A percentile compares a stretch with the other conserved stretches of the same genome.
Evolutionary conservation across 1,140 invertebrate genomes (phyloP).

Genomic region (Drosophila kanapiae): DNA sequence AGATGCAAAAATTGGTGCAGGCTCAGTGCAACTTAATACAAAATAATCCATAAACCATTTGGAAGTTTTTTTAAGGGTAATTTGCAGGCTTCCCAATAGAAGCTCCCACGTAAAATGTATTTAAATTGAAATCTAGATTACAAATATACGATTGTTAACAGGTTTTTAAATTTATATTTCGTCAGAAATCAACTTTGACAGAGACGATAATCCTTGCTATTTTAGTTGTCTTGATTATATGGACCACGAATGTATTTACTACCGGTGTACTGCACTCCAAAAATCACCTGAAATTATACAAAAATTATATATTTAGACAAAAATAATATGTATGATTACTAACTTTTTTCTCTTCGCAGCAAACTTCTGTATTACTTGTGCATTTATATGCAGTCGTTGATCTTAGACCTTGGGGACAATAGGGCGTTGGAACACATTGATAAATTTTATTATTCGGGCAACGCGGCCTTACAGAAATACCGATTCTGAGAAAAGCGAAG

Average conservation of each 20-base stretch:
- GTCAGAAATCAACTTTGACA: background rate
- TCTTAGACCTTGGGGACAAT: background rate
- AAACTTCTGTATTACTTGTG: background rate
- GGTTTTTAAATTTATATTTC: too few species aligned
- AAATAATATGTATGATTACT: background rate
- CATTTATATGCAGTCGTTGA: background rate
- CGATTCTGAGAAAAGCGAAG: background rate
- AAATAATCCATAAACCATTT: constrained; percentile 5
- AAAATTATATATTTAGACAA: too few species aligned
- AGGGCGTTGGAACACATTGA: constrained; percentile 6
- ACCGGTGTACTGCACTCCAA: background rate
- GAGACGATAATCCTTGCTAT: background rate
- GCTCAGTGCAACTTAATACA: constrained; percentile 11
- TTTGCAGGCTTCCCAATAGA: background rate
- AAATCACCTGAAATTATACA: background rate
- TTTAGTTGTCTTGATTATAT: background rate
- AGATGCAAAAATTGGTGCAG: constrained; percentile 5
- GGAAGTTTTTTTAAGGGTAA: too few species aligned
- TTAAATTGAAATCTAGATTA: background rate
- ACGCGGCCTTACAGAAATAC: too few species aligned
- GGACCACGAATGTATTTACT: background rate
- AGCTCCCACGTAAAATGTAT: background rate
- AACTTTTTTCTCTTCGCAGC: constrained; percentile 1
- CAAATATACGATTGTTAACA: background rate
- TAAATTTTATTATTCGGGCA: constrained; percentile 9